Base-by-base conservation (phyloP, 2,797 vertebrate species). In the Chelonia mydas region DNA sequence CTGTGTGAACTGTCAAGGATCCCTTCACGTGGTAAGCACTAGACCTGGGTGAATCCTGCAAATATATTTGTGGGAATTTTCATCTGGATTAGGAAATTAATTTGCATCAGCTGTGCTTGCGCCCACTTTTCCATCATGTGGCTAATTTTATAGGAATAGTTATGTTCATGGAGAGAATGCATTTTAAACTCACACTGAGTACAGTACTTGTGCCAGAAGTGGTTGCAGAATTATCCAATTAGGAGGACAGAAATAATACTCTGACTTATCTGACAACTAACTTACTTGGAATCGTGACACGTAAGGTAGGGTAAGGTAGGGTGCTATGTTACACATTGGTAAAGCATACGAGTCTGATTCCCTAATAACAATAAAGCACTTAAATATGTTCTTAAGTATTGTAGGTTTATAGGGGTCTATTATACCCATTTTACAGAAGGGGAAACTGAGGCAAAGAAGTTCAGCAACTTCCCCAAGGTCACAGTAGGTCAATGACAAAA, bases 51-150 rank as follows among this genome's bases (percentile, higher is more conserved):
- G 81, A 89, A 86, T 1, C 3, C 45, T 72, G 87, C 16, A 61
- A 53, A 92, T 88, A 2, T 83, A 80, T 87, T 91, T 87, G 45
- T 68, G 37, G 80, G 28, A 15, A 90, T 90, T 86, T 89, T 95
- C 47, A 81, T 91, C 1, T 79, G 1, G 0, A 80, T 90, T 45
- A 53, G 33, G 28, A 92, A 95, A 92, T 1, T 0, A 86, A 41
- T 84, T 90, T 92, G 1, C 5, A 55, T 94, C 83, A 87, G 3
- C 41, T 89, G 4, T 84, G 19, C 9, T 88, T 84, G 5, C 28
- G 84, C 13, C 81, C 41, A 59, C 47, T 50, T 11, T 25, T 83
- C 12, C 49, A 87, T 28, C 6, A 83, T 1, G 23, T 47, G 45
- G 74, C 13, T 47, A 41, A 76, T 28, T 47, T 47, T 28, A 76